phyloP scores from a whole-genome alignment of 2,888 invertebrate species.

The Ceriagrion tenellum region DNA sequence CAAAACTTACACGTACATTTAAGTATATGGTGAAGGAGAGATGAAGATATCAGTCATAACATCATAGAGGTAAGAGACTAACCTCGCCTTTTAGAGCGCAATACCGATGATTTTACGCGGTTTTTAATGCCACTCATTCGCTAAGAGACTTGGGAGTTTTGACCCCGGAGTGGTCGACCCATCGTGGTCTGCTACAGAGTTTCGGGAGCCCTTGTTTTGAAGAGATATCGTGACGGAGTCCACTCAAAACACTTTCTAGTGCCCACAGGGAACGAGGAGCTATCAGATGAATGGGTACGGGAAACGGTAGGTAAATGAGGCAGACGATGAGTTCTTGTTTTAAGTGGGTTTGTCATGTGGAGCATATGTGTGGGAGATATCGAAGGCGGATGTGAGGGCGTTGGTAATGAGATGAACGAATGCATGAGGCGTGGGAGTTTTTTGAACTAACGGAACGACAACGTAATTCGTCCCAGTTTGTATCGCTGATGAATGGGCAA shows the following conservation, averaged over 20 bases:
- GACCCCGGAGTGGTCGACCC: not conserved
- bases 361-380: not conserved
- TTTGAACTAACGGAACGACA: not conserved
- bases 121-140: not conserved
- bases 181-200: not conserved
- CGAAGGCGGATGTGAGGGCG: not conserved
- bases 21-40: too few relatives aligned
- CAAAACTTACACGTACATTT: too few relatives aligned
- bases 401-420: not conserved
- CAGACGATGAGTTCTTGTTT: not conserved
- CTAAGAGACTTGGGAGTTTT: too few relatives aligned
- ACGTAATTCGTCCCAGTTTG: not conserved
- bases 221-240: not conserved
- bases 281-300: not conserved
- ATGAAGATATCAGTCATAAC: too few relatives aligned
- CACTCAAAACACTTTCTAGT: not conserved
- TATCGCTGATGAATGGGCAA: not conserved
- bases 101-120: too few relatives aligned
- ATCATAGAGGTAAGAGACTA: too few relatives aligned
- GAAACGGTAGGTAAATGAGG: not conserved
- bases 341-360: not conserved
- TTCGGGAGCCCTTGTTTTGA: not conserved
- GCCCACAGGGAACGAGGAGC: not conserved
- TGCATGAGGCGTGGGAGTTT: not conserved
- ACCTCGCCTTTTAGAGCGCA: too few relatives aligned